Base-by-base conservation (phyloP, 2,113 vertebrate species). In the Perognathus longimembris region DNA sequence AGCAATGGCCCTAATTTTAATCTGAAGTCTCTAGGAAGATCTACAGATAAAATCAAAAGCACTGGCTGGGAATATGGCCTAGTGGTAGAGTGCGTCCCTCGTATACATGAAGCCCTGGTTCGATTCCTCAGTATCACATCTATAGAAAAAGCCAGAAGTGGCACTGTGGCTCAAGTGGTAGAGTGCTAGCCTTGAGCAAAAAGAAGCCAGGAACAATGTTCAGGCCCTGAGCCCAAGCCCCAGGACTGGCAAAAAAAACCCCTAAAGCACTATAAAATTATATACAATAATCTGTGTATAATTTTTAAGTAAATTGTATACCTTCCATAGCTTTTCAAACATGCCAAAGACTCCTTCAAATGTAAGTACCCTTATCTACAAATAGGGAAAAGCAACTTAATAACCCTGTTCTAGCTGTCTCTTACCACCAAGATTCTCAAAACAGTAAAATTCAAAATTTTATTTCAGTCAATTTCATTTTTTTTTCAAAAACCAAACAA, bases 361-460 rank as follows among this genome's bases (percentile, higher is more conserved):
- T 34, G 45, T 86, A 89, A 90, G 14, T 81, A 88, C 17, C 24
- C 18, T 85, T n/a, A 64, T 40, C 59, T 75, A 77, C 7, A 90
- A 54, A 82, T 2, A 85, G 24, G 20, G 91, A 78, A 79, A 77
- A 85, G 34, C 30, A 93, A 95, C 94, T 95, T 83, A 96, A 94
- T 94, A 54, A 12, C 30, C 59, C 82, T 42, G 40, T 26, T 70
- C 90, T 77, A 77, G 30, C 26, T 76, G 6, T 73, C 26, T 17
- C 30, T 20, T 70, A 63, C n/a, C 8, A 70, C 3, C 15, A 12
- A 50, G 7, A 12, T 86, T 85, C 63, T 74, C 34, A 76, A 80
- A 69, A 83, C 28, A 81, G 9, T 6, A 82, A 94, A 94, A 93
- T 57, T 73, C 17, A 94, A 76, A 57, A 76, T 76, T 75, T 78